These are phyloP conservation scores for Amiota communis DNA, from an alignment of 2,888 invertebrate species.

Conservation along the genomic window DNA sequence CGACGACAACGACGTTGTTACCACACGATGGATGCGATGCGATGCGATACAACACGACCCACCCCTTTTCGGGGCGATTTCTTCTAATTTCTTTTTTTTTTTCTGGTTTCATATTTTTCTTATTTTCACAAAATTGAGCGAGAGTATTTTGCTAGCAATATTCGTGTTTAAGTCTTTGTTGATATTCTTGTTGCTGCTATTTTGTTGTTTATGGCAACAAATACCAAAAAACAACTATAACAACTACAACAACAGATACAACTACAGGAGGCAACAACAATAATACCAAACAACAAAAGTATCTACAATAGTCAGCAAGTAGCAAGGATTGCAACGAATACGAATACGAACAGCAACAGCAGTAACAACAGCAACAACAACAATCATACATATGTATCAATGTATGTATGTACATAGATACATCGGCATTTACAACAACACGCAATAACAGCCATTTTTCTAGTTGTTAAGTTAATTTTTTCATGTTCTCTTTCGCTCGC, in stretches of 20 bases:
- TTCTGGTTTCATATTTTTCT: constrained; percentile 23
- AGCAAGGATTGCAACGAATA: constrained; percentile 26
- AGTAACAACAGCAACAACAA: constrained; percentile 44
- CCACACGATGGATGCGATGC: constrained; percentile 24
- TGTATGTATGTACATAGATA: constrained; percentile 58
- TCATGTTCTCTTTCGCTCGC: constrained; percentile 67
- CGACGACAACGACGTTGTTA: constrained; percentile 50
- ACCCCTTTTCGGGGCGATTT: constrained; percentile 56
- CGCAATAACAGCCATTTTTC: constrained; percentile 73
- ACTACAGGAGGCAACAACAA: constrained; percentile 47
- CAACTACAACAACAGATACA: constrained; percentile 41
- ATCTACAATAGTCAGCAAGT: constrained; percentile 43
- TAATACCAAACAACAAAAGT: constrained; percentile 33
- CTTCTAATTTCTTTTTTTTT: constrained; percentile 28
- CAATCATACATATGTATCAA: constrained; percentile 44
- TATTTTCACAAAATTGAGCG: constrained; percentile 58
- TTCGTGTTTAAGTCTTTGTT: constrained; percentile 35
- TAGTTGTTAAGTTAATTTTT: constrained; percentile 73
- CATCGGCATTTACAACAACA: constrained; percentile 68
- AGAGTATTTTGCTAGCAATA: constrained; percentile 21
- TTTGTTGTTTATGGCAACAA: constrained; percentile 64
- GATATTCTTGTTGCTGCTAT: constrained; percentile 44
- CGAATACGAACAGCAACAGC: constrained; percentile 23
- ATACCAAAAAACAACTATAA: constrained; percentile 51
- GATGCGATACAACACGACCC: constrained; percentile 46